These are phyloP conservation scores for Drosophila novamexicana DNA, from an alignment of 1,140 invertebrate species.

Conservation along the genomic window DNA sequence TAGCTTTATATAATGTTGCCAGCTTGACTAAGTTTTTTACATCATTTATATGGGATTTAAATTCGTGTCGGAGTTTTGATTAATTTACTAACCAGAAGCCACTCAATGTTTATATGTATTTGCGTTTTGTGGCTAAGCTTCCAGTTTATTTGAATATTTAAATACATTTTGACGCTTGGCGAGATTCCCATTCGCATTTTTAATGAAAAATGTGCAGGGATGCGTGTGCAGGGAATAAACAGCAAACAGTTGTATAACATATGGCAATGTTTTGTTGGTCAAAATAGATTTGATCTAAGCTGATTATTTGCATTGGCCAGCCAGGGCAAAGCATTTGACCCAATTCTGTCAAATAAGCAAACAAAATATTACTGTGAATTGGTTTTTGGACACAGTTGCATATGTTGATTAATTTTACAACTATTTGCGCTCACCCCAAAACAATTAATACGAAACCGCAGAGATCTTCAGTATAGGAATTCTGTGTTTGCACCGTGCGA, in stretches of 20 bases:
- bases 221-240: slow-evolving; percentile 43
- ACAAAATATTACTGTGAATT: slow-evolving; percentile 36
- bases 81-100: slow-evolving; percentile 2
- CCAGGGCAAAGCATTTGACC: slow-evolving; percentile 36
- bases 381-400: slow-evolving; percentile 32
- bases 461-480: slow-evolving; percentile 5
- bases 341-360: slow-evolving; percentile 46
- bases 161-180: slow-evolving; percentile 64
- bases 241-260: slow-evolving; percentile 29
- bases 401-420: slow-evolving; percentile 53
- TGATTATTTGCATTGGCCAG: slow-evolving; percentile 60
- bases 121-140: neutral
- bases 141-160: slow-evolving; percentile 62
- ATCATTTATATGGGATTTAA: neutral
- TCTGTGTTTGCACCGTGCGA: slow-evolving; percentile 14
- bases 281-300: slow-evolving; percentile 66
- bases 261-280: slow-evolving; percentile 28
- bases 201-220: slow-evolving; percentile 55
- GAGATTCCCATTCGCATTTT: slow-evolving; percentile 29
- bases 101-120: slow-evolving; percentile 10
- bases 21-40: too few species aligned
- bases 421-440: slow-evolving; percentile 27
- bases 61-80: slow-evolving; percentile 3
- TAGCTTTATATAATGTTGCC: too few species aligned
- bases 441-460: slow-evolving; percentile 37